phyloP scores from a whole-genome alignment of 2,888 invertebrate genomes.

The Xylocampa areola region DNA sequence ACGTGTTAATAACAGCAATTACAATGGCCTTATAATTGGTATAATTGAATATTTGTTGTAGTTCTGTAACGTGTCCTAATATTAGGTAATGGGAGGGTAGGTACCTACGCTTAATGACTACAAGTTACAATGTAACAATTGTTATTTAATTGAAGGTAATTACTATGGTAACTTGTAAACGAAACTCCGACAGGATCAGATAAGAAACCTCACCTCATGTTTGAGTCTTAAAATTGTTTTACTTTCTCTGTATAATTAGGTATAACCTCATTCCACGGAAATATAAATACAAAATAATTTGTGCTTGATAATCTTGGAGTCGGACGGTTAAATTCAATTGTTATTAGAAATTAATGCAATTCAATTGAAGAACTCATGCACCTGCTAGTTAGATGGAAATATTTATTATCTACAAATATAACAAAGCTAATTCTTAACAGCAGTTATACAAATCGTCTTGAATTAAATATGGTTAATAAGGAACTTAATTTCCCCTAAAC shows the following conservation, averaged over 20 bases:
- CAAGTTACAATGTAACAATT: conserved; percentile 32
- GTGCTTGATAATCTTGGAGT: conserved; percentile 1
- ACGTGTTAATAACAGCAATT: conserved; percentile 51
- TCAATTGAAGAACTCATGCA: conserved; percentile 13
- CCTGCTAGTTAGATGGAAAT: conserved; percentile 14
- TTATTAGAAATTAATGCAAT: conserved; percentile 18
- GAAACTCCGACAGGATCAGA: conserved; percentile 34
- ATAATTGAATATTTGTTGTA: conserved; percentile 54
- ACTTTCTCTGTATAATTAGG: not conserved
- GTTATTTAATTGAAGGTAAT: conserved; percentile 50
- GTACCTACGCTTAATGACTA: conserved; percentile 39
- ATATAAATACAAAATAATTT: conserved; percentile 8
- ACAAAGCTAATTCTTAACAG: no score
- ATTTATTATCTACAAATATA: no score
- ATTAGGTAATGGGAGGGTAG: conserved; percentile 46
- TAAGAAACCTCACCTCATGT: conserved; percentile 26
- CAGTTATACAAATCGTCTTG: no score
- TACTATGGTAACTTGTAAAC: conserved; percentile 31
- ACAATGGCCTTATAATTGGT: conserved; percentile 47
- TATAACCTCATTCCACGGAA: not conserved
- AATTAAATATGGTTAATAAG: no score
- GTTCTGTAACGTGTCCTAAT: conserved; percentile 50
- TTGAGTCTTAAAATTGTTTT: conserved; percentile 10
- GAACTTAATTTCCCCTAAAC: no score
- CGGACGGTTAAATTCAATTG: conserved; percentile 7